Evolutionary conservation across 2,797 vertebrate genomes (phyloP), one percentile per base, ranked within the genome.

Genomic region (Anniella stebbinsi): DNA sequence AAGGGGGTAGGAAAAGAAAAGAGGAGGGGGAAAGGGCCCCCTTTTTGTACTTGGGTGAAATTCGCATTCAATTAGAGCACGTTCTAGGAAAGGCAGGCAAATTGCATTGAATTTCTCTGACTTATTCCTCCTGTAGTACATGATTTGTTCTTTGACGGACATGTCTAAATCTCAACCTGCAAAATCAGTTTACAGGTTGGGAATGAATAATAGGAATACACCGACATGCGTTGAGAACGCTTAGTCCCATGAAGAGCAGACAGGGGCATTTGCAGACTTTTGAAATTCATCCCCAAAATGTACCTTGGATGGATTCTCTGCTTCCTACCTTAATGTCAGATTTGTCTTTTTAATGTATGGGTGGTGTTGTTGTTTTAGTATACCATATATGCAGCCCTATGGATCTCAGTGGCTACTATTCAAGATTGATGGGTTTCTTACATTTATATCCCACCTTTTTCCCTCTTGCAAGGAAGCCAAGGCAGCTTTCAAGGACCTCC

Each of bases 151-250:
- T 60, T 86, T 86, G 75, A 87, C 51, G 75, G 75, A 51, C 75
- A 51, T 33, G 21, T 66, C 57, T 77, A 78, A 87, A 78, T 45
- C 57, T 21, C 78, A 89, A 66, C 66, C 13, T 41, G 82, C 41
- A 67, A 76, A 89, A 85, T 67, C 73, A 70, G 70, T 85, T 89
- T 76, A 86, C 41, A 66, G 63, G 83, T 89, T 69, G n/a, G 51
- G 54, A 80, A 57, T 89, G 63, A 89, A 48, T 41, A 66, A 67
- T 57, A 89, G 72, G 88, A 70, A 69, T 48, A 66, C 75, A n/a
- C 75, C 33, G 41, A 25, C 75, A 51, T 21, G 54, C 75, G 78
- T 66, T 66, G 75, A 67, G 41, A 87, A 67, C 1, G 41, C 75
- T n/a, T 1, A 2, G 57, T 67, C 60, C 60, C 86, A 48, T 51